Conservation (phyloP, 2,888 invertebrate genomes). For the Frankliniella fusca region DNA sequence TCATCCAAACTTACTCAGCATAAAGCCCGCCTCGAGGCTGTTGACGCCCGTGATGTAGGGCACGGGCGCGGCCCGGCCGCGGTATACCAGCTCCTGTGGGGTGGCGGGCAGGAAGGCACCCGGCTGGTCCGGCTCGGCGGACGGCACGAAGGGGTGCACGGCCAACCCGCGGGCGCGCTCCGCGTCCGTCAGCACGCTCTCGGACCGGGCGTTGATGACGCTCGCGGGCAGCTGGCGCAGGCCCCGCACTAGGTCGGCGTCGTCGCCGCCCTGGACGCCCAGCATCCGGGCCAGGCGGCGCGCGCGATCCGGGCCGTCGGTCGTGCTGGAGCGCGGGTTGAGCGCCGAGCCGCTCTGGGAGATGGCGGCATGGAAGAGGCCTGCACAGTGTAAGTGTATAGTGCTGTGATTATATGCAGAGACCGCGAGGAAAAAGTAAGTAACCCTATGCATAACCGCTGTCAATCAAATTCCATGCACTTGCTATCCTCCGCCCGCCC, state of each 20-base stretch:
- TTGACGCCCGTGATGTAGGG: slow-evolving; percentile 11
- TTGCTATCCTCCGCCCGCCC: not conserved
- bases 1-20: slow-evolving; percentile 32
- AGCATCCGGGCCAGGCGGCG: slow-evolving; percentile 51
- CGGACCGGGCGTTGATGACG: not conserved
- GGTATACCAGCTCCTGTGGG: not conserved
- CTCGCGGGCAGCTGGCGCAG: slow-evolving; percentile 28
- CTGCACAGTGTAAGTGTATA: slow-evolving; percentile 32
- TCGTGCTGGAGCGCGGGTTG: slow-evolving; percentile 39
- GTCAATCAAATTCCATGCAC: not conserved
- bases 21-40: slow-evolving; percentile 34
- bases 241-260: slow-evolving; percentile 31
- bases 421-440: not conserved
- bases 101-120: slow-evolving; percentile 4
- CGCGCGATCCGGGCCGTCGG: slow-evolving; percentile 46
- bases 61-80: not conserved
- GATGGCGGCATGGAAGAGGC: slow-evolving; percentile 39
- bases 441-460: not conserved
- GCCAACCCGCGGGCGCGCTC: not conserved
- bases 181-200: slow-evolving; percentile 6
- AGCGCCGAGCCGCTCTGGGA: slow-evolving; percentile 40
- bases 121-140: not conserved
- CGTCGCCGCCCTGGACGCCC: slow-evolving; percentile 28
- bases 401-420: not conserved
- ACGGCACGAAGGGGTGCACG: slow-evolving; percentile 16